Evolutionary conservation across 2,113 vertebrate genomes (phyloP).

Genomic region (Murina feae): DNA sequence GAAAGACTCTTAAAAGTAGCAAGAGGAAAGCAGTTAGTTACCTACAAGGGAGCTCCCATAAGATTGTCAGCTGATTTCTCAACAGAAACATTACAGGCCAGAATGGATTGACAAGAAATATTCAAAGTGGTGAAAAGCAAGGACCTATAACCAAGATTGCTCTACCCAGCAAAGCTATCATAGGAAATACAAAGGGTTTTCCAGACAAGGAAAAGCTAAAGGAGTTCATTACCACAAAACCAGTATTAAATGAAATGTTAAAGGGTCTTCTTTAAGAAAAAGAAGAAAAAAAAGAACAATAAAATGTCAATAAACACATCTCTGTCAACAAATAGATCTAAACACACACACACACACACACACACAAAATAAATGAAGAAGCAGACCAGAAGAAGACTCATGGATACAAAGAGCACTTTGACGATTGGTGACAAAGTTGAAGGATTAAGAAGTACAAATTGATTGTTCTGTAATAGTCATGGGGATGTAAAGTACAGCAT

Average conservation of each 20-base stretch:
- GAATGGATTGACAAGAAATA: background rate
- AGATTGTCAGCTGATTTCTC: background rate
- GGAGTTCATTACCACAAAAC: background rate
- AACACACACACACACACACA: too few relatives aligned
- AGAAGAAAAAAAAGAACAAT: background rate
- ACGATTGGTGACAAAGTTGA: too few relatives aligned
- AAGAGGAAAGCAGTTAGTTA: background rate
- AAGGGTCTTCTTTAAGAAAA: background rate
- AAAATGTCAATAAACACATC: background rate
- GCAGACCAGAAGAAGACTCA: too few relatives aligned
- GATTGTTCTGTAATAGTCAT: too few relatives aligned
- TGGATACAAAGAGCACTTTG: too few relatives aligned
- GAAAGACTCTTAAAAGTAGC: background rate
- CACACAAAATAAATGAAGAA: too few relatives aligned
- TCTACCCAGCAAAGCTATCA: background rate
- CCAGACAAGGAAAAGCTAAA: background rate
- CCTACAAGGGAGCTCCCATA: background rate
- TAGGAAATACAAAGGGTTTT: background rate
- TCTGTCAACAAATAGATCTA: too few relatives aligned
- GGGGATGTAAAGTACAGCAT: too few relatives aligned
- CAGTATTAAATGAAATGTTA: background rate
- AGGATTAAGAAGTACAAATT: too few relatives aligned
- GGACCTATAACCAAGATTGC: background rate
- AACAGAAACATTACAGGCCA: background rate
- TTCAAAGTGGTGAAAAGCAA: background rate